Evolutionary conservation across 1,140 invertebrate genomes (phyloP).

Genomic region (Aphidius gifuensis): DNA sequence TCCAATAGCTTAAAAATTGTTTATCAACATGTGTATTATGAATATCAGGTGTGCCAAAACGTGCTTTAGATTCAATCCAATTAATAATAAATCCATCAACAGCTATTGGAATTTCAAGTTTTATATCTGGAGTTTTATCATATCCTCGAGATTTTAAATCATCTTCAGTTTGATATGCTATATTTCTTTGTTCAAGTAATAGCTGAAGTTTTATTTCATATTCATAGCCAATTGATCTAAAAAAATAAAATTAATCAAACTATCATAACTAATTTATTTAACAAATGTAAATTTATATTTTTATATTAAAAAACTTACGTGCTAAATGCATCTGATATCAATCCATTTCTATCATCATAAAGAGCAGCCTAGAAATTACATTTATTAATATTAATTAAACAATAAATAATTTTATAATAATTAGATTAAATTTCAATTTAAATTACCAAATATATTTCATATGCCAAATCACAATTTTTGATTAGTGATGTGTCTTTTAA

Average conservation of each 20-base stretch:
- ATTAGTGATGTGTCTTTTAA: slow-evolving; percentile 72
- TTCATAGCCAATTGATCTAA: slow-evolving; percentile 70
- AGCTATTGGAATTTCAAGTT: slow-evolving; percentile 84
- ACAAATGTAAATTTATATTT: slow-evolving; percentile 8
- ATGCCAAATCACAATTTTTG: slow-evolving; percentile 67
- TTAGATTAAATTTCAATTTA: too few relatives aligned
- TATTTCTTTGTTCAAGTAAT: slow-evolving; percentile 58
- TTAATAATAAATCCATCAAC: slow-evolving; percentile 84
- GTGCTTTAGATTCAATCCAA: slow-evolving; percentile 96
- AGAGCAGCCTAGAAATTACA: slow-evolving; percentile 59
- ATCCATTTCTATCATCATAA: slow-evolving; percentile 75
- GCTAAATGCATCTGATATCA: slow-evolving; percentile 71
- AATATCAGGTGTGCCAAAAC: slow-evolving; percentile 81
- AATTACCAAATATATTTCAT: slow-evolving; percentile 68
- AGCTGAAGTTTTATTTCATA: slow-evolving; percentile 70
- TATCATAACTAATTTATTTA: slow-evolving; percentile 16
- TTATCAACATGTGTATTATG: slow-evolving; percentile 83
- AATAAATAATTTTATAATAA: slow-evolving; percentile 48
- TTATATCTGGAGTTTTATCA: slow-evolving; percentile 94
- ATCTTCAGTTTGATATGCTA: slow-evolving; percentile 78
- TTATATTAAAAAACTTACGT: slow-evolving; percentile 53
- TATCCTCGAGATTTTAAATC: slow-evolving; percentile 77
- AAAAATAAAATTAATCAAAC: slow-evolving; percentile 18
- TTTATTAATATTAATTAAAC: neutral
- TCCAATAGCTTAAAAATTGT: slow-evolving; percentile 88